Evolutionary conservation across 2,888 invertebrate species (phyloP).

Genomic region (Lordiphosa fenestrarum): DNA sequence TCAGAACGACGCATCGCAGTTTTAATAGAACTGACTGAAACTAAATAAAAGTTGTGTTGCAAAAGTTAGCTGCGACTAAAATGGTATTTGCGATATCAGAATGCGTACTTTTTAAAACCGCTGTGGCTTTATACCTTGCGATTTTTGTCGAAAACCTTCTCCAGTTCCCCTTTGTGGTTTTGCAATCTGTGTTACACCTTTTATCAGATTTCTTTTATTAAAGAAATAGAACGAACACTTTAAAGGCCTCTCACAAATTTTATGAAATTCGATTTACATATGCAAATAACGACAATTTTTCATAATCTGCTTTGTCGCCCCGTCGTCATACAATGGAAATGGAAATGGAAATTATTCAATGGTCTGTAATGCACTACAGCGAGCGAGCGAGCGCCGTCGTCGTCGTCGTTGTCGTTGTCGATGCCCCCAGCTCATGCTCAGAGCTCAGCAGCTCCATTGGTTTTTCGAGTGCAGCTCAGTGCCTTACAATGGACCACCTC

Average conservation of each 20-base stretch:
- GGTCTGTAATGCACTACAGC: constrained; percentile 68
- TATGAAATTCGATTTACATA: constrained; percentile 79
- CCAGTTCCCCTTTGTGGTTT: too few relatives aligned
- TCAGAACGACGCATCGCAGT: too few relatives aligned
- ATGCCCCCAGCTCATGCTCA: constrained; percentile 19
- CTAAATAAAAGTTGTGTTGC: too few relatives aligned
- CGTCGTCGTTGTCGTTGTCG: constrained; percentile 3
- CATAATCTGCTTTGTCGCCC: constrained; percentile 74
- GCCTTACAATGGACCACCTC: constrained; percentile 58
- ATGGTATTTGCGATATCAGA: too few relatives aligned
- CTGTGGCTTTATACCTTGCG: too few relatives aligned
- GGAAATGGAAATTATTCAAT: constrained; percentile 80
- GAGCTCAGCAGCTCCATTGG: constrained; percentile 59
- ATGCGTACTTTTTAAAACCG: too few relatives aligned
- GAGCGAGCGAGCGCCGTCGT: constrained; percentile 14
- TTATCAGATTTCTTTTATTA: constrained; percentile 15
- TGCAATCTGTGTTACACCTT: neutral
- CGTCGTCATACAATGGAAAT: constrained; percentile 52
- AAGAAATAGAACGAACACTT: constrained; percentile 50
- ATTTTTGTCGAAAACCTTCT: neutral
- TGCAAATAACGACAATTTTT: constrained; percentile 80
- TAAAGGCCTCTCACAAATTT: constrained; percentile 72
- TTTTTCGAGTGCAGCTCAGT: constrained; percentile 51
- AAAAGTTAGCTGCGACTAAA: too few relatives aligned
- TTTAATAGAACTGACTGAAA: too few relatives aligned